A percentile compares a stretch with the other conserved stretches of the same genome.
These are phyloP conservation scores for Manis javanica DNA, from an alignment of 2,797 vertebrate genomes.

Conservation along the genomic window DNA sequence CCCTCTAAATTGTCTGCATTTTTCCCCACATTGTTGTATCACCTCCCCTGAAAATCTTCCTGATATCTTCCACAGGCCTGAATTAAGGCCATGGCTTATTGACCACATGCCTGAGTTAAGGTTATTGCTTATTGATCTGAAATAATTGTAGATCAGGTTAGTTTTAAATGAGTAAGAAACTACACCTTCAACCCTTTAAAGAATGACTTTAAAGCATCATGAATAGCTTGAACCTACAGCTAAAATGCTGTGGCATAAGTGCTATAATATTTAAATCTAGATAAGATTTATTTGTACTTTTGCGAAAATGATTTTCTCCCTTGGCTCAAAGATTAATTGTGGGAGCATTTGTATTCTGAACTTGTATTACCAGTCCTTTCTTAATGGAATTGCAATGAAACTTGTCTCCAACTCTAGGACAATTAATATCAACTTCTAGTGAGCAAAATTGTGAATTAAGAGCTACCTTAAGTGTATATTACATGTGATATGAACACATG, in stretches of 20 bases:
- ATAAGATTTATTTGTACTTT: not conserved
- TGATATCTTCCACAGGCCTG: not conserved
- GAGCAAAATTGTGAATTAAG: not conserved
- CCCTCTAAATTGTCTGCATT: not conserved
- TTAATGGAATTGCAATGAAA: not conserved
- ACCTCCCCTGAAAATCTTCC: not conserved
- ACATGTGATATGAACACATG: not conserved
- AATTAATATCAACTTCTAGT: not conserved
- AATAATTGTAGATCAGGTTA: not conserved
- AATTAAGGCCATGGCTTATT: not conserved
- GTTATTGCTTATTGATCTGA: not conserved
- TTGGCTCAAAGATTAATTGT: not conserved
- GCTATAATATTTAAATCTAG: not conserved
- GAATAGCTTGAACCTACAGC: not conserved
- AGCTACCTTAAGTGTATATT: not conserved
- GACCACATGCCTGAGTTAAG: not conserved
- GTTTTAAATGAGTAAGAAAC: not conserved
- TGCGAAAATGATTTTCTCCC: not conserved
- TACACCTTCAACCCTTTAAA: conserved; percentile 9
- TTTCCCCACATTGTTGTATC: not conserved
- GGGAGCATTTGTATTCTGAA: not conserved
- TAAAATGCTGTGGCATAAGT: not conserved
- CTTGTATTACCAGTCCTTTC: not conserved
- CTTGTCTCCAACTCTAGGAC: not conserved
- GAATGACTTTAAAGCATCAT: not conserved